Evolutionary conservation across 2,888 invertebrate genomes (phyloP), one percentile per base, ranked within the genome.

Genomic region (Brachyptera putata): DNA sequence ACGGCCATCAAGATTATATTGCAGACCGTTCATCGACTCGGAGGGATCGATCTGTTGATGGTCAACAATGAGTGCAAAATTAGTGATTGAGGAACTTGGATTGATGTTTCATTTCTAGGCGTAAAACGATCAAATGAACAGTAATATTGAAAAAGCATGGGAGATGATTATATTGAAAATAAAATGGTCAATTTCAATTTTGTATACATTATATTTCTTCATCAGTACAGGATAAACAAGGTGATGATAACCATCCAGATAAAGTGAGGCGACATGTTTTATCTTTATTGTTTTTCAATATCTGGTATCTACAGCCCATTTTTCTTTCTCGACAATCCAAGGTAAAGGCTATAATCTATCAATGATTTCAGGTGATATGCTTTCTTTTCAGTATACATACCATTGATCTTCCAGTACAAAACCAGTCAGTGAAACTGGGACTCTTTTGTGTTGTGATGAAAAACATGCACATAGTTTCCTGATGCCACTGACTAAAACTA

Each of bases 401-500:
- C n/a, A n/a, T n/a, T n/a, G n/a, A n/a, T n/a, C n/a, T n/a, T n/a
- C n/a, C n/a, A n/a, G n/a, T n/a, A n/a, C n/a, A n/a, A n/a, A n/a
- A n/a, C 11, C 5, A 30, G 46, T 21, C 46, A 46, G 46, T 46
- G 46, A 21, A 46, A 46, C n/a, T 21, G 22, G 46, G 22, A 21
- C 22, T 46, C 46, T 46, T 24, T n/a, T 21, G 46, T 46, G 46
- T 24, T 46, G 46, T 46, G 46, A 46, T 46, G 16, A 46, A 46
- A 46, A 46, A 22, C 46, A 24, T 46, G 18, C 46, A 46, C 46
- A n/a, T 21, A 46, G 46, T 46, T 46, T 21, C 24, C 46, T 46
- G 46, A 24, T 30, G 24, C 21, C 46, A 46, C 46, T 46, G 22
- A 46, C 46, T 46, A 24, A 22, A 46, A 46, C n/a, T 21, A 5